Conservation (phyloP, 2,888 invertebrate genomes). For the Masnerella sp. region DNA sequence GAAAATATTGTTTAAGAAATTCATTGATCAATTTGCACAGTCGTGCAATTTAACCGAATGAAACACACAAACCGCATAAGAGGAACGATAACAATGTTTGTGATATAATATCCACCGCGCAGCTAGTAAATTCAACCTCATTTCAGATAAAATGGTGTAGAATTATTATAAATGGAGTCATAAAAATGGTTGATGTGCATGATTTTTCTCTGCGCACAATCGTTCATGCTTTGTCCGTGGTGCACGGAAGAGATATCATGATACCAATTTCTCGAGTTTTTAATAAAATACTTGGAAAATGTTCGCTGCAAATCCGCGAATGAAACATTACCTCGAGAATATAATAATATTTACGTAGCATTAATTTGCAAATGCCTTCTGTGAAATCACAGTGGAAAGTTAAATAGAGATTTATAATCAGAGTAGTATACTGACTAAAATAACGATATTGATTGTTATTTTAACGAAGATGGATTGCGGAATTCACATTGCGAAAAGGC, state of each 20-base stretch:
- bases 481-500: too few relatives aligned
- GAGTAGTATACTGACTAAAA: too few relatives aligned
- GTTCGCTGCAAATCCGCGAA: not conserved
- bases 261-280: slow-evolving; percentile 7
- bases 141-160: slow-evolving; percentile 17
- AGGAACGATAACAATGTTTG: too few relatives aligned
- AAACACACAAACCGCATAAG: too few relatives aligned
- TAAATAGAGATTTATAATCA: too few relatives aligned
- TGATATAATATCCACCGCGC: slow-evolving; percentile 1
- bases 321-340: not conserved
- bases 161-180: slow-evolving; percentile 24
- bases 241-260: slow-evolving; percentile 6
- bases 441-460: too few relatives aligned
- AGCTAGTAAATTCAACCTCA: slow-evolving; percentile 9
- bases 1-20: too few relatives aligned
- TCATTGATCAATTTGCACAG: too few relatives aligned
- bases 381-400: too few relatives aligned
- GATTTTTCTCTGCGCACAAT: slow-evolving; percentile 20
- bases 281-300: not conserved
- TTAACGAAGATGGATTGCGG: too few relatives aligned
- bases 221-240: slow-evolving; percentile 6
- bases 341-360: too few relatives aligned
- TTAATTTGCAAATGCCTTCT: too few relatives aligned
- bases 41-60: not conserved
- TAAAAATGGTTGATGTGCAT: slow-evolving; percentile 22